Conservation (phyloP, 2,797 vertebrate genomes). For the Etheostoma perlongum region DNA sequence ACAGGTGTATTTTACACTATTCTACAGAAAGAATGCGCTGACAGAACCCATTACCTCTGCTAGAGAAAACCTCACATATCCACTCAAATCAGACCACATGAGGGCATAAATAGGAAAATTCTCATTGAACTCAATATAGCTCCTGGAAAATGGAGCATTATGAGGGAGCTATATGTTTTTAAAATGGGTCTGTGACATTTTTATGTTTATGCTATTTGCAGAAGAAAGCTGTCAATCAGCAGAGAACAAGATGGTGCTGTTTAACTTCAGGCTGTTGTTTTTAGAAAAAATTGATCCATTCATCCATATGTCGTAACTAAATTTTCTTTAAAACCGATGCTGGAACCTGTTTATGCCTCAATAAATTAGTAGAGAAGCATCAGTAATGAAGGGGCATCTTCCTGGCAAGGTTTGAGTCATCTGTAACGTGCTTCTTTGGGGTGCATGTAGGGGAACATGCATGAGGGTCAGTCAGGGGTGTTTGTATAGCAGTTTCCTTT, state of each 20-base stretch:
- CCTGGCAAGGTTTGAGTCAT: not conserved
- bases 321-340: constrained; percentile 27
- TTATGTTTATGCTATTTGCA: constrained; percentile 53
- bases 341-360: constrained; percentile 10
- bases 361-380: constrained; percentile 3
- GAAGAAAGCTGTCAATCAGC: constrained; percentile 67
- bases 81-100: constrained; percentile 73
- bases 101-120: constrained; percentile 71
- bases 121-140: constrained; percentile 62
- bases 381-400: not conserved
- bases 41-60: constrained; percentile 74
- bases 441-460: not conserved
- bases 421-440: not conserved
- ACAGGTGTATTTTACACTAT: constrained; percentile 70
- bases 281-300: constrained; percentile 51
- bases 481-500: not conserved
- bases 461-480: not conserved
- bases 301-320: constrained; percentile 51
- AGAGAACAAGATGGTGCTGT: constrained; percentile 43
- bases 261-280: constrained; percentile 58
- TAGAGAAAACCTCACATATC: constrained; percentile 70
- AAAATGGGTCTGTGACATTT: constrained; percentile 60
- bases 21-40: constrained; percentile 58
- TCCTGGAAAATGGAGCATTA: constrained; percentile 70
- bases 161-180: constrained; percentile 60